Evolutionary conservation across 2,888 invertebrate species (phyloP).

Genomic region (Punctoribates punctum): DNA sequence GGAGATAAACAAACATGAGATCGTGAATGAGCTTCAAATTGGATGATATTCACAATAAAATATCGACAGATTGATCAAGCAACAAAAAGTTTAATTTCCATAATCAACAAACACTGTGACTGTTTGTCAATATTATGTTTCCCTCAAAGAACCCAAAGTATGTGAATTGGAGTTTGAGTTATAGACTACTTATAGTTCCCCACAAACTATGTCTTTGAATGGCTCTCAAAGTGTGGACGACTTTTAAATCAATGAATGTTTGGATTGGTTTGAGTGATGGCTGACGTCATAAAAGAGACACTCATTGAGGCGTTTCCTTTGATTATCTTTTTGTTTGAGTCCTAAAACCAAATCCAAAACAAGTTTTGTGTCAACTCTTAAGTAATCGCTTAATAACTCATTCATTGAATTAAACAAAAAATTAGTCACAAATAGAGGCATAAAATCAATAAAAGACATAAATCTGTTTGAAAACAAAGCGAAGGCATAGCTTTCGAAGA

Average conservation of each 20-base stretch:
- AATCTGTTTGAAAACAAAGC: not conserved
- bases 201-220: no score
- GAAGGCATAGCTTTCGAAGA: no score
- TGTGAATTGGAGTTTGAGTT: no score
- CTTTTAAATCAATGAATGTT: not conserved
- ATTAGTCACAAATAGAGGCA: not conserved
- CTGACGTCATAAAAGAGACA: not conserved
- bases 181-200: no score
- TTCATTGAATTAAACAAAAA: not conserved
- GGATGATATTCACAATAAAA: no score
- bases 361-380: not conserved
- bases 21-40: no score
- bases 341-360: not conserved
- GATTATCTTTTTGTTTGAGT: conserved; percentile 5
- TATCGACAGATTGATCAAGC: no score
- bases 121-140: no score
- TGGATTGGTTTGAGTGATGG: not conserved
- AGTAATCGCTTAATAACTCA: not conserved
- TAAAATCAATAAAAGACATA: not conserved
- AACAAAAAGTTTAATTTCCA: no score
- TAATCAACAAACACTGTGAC: no score
- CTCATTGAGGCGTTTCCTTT: conserved; percentile 1
- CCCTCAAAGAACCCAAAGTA: no score
- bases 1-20: no score
- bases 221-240: not conserved